A percentile compares a stretch with the other conserved stretches of the same genome.
Conservation (phyloP, 2,888 invertebrate genomes). For the Hydriomena furcata region DNA sequence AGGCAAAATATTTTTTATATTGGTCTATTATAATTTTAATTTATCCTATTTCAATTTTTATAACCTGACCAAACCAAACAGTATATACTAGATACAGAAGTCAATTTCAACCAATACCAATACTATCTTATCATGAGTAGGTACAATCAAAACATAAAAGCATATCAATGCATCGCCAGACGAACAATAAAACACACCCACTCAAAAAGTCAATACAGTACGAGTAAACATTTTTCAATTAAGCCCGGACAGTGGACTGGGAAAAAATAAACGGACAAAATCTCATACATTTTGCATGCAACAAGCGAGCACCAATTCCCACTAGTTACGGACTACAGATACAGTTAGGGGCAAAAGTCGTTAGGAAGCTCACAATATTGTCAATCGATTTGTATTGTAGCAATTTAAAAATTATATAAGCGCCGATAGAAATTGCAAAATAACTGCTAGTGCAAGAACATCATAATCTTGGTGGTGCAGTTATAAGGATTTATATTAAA, state of each 20-base stretch:
- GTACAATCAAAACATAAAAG: slow-evolving; percentile 8
- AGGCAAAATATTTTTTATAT: too few species aligned
- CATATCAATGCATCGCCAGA: slow-evolving; percentile 20
- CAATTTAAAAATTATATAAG: too few species aligned
- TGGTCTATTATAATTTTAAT: too few species aligned
- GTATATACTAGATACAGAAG: too few species aligned
- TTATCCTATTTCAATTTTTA: too few species aligned
- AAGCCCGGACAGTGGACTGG: slow-evolving; percentile 59
- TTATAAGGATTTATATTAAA: too few species aligned
- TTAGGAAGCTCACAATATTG: background rate
- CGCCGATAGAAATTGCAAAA: too few species aligned
- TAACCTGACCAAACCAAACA: too few species aligned
- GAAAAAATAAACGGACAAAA: slow-evolving; percentile 75
- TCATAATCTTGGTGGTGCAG: too few species aligned
- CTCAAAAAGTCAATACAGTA: slow-evolving; percentile 33
- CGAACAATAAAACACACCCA: slow-evolving; percentile 10
- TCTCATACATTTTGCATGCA: slow-evolving; percentile 75
- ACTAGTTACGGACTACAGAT: slow-evolving; percentile 63
- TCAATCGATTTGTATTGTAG: background rate
- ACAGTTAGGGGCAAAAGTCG: slow-evolving; percentile 27
- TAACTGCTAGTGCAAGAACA: too few species aligned
- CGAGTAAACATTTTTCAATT: slow-evolving; percentile 68
- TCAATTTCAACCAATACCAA: too few species aligned
- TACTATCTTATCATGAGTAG: background rate
- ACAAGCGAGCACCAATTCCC: slow-evolving; percentile 74